Evolutionary conservation across 2,113 vertebrate genomes (phyloP), one percentile per base, ranked within the genome.

Genomic region (Chlorocebus sabaeus): DNA sequence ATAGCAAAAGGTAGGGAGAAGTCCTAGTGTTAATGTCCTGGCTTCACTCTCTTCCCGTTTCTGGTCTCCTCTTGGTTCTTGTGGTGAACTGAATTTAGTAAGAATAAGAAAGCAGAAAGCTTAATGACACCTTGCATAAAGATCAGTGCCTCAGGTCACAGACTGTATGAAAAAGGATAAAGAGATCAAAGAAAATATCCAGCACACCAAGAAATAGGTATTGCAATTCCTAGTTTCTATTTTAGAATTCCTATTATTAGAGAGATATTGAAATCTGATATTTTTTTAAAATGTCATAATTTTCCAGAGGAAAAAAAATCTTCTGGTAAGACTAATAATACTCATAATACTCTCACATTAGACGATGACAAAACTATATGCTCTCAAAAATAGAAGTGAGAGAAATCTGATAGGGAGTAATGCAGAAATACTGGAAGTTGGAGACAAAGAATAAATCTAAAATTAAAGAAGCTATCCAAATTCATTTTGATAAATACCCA

Each of bases 401-500:
- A 81, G 27, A 79, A 75, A 68, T 78, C 30, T 55, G 11, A 88
- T 59, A 68, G 14, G 22, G 22, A 80, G 4, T 48, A 55, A 72
- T 72, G 8, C 30, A 43, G 73, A 93, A 88, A 79, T n/a, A 79
- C 1, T 92, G 35, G 13, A 50, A 70, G 43, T 45, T 57, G 6
- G 48, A 97, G 96, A 83, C 55, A 92, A 98, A 78, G 83, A 93
- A 87, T 96, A 95, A 97, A 97, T 96, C 90, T 98, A 94, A 76
- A 86, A 97, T 98, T 96, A 98, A 97, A 98, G 93, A 98, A 87
- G 94, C 55, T 92, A 84, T 97, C 68, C 85, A 97, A 80, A 90
- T 97, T 98, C 27, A 75, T 96, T 98, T 96, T 64, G 98, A 94
- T 95, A 98, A 98, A 98, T 96, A 95, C 75, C 82, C 17, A 89